Evolutionary conservation across 2,113 vertebrate genomes (phyloP).

Genomic region (Lasiurus borealis): DNA sequence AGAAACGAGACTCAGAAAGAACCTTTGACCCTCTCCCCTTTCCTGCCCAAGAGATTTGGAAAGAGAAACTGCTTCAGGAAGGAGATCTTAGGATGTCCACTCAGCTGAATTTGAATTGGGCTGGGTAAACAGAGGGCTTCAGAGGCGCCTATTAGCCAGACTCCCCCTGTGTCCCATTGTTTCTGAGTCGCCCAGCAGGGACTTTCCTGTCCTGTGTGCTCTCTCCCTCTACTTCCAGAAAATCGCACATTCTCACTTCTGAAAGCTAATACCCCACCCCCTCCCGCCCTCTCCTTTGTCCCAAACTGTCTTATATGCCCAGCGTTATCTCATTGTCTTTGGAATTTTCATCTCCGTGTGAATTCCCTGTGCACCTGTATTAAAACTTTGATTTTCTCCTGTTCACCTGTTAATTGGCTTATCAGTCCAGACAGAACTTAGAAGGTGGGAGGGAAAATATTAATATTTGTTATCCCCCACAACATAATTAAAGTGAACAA

Average conservation of each 20-base stretch:
- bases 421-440: background rate
- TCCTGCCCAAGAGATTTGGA: background rate
- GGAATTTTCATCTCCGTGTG: background rate
- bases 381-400: background rate
- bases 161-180: background rate
- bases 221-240: background rate
- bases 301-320: background rate
- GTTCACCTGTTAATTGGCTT: background rate
- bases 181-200: background rate
- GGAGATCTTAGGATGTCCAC: background rate
- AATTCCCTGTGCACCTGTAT: background rate
- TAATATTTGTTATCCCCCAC: background rate
- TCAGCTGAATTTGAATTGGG: background rate
- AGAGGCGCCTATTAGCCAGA: background rate
- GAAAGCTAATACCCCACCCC: background rate
- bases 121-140: background rate
- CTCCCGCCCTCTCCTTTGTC: background rate
- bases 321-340: background rate
- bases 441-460: background rate
- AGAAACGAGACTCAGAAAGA: background rate
- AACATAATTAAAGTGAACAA: background rate
- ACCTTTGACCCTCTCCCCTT: background rate
- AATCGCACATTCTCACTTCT: background rate
- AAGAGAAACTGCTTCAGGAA: background rate
- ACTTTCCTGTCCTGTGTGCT: background rate